phyloP scores from a whole-genome alignment of 2,113 vertebrate genomes.

The Raja brachyura region DNA sequence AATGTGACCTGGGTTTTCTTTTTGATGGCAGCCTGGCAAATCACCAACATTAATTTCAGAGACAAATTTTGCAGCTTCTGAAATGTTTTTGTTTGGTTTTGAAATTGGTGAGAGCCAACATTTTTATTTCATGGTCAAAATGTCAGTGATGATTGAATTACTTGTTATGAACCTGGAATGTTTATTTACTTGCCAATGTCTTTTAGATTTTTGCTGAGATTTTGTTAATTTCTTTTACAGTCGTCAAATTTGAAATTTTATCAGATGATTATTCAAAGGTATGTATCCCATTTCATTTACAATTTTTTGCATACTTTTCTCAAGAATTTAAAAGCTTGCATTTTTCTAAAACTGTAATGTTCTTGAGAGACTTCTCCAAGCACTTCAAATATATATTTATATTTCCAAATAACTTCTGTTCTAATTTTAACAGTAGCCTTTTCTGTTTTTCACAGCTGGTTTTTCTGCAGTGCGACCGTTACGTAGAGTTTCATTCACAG shows the following conservation, averaged over 20 bases:
- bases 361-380: background rate
- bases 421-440: background rate
- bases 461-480: constrained; percentile 78
- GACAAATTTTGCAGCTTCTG: background rate
- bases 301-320: background rate
- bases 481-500: constrained; percentile 91
- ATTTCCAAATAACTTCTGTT: background rate
- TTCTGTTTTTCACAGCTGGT: constrained; percentile 67
- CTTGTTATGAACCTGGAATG: background rate
- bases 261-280: constrained; percentile 99
- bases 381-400: background rate
- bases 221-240: constrained; percentile 54
- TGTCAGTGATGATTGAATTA: background rate
- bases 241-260: constrained; percentile 88
- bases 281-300: constrained; percentile 46
- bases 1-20: background rate
- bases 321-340: background rate
- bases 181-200: too few species aligned
- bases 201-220: too few species aligned
- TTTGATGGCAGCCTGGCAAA: background rate
- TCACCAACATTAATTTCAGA: background rate
- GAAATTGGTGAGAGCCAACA: background rate
- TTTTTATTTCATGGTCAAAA: background rate
- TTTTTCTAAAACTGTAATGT: background rate
- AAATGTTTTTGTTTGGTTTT: background rate